Conservation (phyloP, 2,888 invertebrate genomes). For the Caenorhabditis sp. region DNA sequence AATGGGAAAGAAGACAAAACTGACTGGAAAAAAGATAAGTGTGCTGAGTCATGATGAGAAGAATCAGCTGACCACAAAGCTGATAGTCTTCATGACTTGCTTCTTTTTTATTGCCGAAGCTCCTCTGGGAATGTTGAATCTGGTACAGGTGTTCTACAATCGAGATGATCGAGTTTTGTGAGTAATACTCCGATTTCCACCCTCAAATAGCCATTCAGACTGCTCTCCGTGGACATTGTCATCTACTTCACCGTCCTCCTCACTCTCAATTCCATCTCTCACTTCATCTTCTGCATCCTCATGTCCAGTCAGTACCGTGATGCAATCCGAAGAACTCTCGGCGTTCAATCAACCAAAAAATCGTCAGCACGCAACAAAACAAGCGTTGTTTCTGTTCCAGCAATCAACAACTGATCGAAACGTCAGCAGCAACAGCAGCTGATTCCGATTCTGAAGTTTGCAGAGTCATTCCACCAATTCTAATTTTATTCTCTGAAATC, state of each 20-base stretch:
- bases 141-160: conserved; percentile 18
- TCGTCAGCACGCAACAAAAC: conserved; percentile 12
- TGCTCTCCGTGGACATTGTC: conserved; percentile 33
- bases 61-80: conserved; percentile 26
- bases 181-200: neutral
- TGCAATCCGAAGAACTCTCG: conserved; percentile 20
- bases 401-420: neutral
- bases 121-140: conserved; percentile 19
- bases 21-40: neutral
- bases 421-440: neutral
- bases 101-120: conserved; percentile 31
- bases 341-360: conserved; percentile 6
- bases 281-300: conserved; percentile 21
- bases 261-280: conserved; percentile 31
- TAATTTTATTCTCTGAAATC: too few relatives aligned
- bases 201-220: conserved; percentile 1
- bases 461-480: too few relatives aligned
- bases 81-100: conserved; percentile 24
- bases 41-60: neutral
- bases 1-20: neutral
- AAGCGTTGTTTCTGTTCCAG: conserved; percentile 17
- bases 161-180: conserved; percentile 1
- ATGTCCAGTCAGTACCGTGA: conserved; percentile 42
- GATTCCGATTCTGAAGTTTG: neutral
- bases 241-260: conserved; percentile 33